Evolutionary conservation across 2,888 invertebrate species (phyloP).

Genomic region (Epinotia brunnichana): DNA sequence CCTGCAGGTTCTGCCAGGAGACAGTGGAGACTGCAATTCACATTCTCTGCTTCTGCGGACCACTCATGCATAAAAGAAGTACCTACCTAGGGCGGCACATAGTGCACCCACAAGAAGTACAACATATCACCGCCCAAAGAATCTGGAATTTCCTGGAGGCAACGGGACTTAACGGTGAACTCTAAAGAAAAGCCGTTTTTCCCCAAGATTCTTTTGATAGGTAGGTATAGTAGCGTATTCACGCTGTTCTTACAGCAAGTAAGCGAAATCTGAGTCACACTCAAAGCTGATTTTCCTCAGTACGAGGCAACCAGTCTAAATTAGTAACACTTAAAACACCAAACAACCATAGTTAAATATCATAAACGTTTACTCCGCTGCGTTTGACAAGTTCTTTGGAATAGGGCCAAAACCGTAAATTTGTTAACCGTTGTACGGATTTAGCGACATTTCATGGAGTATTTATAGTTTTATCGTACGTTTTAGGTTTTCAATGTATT

Average conservation of each 20-base stretch:
- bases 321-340: conserved; percentile 23
- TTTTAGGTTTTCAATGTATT: conserved; percentile 3
- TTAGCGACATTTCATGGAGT: conserved; percentile 32
- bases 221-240: neutral
- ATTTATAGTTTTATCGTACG: conserved; percentile 24
- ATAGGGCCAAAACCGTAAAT: conserved; percentile 31
- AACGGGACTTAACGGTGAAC: no score
- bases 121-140: no score
- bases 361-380: conserved; percentile 21
- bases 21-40: no score
- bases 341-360: conserved; percentile 15
- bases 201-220: no score
- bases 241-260: neutral
- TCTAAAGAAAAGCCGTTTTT: no score
- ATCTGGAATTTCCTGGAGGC: no score
- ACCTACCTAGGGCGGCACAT: no score
- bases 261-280: neutral
- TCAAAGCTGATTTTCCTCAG: neutral
- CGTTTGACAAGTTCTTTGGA: conserved; percentile 37
- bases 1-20: no score
- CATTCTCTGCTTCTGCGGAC: no score
- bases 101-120: no score
- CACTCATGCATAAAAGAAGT: no score
- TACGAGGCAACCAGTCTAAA: conserved; percentile 17
- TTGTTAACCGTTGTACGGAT: conserved; percentile 16